phyloP scores from a whole-genome alignment of 2,113 vertebrate species.

The Pyxicephalus adspersus region DNA sequence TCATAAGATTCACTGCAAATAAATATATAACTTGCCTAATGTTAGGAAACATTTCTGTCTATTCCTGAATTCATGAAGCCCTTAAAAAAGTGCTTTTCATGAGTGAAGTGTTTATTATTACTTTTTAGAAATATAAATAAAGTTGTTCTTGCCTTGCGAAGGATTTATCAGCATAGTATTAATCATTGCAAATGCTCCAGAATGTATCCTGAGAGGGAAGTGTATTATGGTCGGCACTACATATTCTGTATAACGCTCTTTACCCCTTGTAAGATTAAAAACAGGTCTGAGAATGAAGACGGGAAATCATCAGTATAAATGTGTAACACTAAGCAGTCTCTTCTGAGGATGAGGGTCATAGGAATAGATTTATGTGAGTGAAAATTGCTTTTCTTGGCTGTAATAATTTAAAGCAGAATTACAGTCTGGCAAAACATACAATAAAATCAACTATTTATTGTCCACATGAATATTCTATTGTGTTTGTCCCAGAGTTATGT shows the following conservation, averaged over 20 bases:
- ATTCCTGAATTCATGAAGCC: neutral
- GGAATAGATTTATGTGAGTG: neutral
- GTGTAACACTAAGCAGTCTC: neutral
- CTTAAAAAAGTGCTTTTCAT: neutral
- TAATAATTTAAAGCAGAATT: no score
- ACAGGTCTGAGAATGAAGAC: constrained; percentile 6
- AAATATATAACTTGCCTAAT: no score
- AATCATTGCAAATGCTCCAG: neutral
- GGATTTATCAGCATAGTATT: neutral
- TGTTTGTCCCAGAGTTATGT: no score
- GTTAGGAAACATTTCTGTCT: no score
- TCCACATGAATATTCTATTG: no score
- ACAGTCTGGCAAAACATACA: no score
- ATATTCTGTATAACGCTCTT: neutral
- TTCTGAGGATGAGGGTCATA: neutral
- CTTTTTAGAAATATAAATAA: constrained; percentile 15
- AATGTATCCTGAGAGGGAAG: constrained; percentile 4
- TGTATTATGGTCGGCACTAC: neutral
- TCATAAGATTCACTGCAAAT: no score
- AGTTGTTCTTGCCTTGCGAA: neutral
- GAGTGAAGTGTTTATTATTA: constrained; percentile 3
- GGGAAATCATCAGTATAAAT: neutral
- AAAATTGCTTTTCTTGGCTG: neutral
- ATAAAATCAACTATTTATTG: no score
- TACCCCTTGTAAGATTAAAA: neutral